Conservation (phyloP, 2,888 invertebrate genomes). For the Allolobophora icterica region DNA sequence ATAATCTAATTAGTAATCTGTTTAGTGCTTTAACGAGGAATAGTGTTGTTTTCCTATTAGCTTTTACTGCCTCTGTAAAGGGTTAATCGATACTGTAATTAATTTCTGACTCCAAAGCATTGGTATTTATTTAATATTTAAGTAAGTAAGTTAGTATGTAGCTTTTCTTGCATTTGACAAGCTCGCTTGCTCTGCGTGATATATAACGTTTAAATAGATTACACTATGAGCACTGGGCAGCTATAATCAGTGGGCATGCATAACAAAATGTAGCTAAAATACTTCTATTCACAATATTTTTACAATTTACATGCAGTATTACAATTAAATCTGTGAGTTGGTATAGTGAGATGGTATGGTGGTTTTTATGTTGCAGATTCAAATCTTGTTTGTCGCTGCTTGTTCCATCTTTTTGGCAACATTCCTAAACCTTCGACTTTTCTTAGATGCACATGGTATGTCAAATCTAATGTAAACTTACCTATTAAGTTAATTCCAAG, state of each 20-base stretch:
- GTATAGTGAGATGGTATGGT: not conserved
- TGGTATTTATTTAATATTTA: not conserved
- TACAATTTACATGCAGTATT: not conserved
- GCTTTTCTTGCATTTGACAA: not conserved
- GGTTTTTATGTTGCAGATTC: conserved; percentile 26
- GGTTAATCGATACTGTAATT: no score
- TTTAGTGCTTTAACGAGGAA: no score
- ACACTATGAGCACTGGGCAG: not conserved
- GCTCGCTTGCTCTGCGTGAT: no score
- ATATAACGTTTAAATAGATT: no score
- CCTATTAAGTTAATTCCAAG: no score
- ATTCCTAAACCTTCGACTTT: conserved; percentile 29
- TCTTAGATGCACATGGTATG: conserved; percentile 18
- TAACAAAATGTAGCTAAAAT: not conserved
- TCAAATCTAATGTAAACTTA: not conserved
- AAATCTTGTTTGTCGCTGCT: not conserved
- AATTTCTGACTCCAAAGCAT: not conserved
- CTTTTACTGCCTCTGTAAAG: no score
- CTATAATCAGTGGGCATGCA: not conserved
- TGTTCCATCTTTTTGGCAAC: conserved; percentile 14
- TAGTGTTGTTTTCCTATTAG: no score
- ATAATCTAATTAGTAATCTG: no score
- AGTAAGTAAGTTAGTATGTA: not conserved
- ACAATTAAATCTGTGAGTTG: not conserved
- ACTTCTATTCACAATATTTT: no score